Base-by-base conservation (phyloP, 2,888 invertebrate genomes). In the Clepsis dumicolana region DNA sequence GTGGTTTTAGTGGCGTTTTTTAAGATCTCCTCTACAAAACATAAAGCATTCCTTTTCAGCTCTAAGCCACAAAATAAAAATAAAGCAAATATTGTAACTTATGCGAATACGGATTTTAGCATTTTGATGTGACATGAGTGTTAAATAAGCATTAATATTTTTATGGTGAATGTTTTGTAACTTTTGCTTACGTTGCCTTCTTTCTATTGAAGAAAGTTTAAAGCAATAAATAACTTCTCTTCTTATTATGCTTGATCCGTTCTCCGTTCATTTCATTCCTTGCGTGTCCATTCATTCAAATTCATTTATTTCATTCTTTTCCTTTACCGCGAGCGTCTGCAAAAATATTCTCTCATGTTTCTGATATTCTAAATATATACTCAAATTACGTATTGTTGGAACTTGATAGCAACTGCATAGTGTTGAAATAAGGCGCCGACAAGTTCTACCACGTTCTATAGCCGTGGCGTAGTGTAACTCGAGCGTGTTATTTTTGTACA, bases 251-350 rank as follows among this genome's bases (percentile, higher is more conserved):
- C n/a, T 29, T 29, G 29, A 25, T 50, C 18, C 4, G 16, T 63
- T 53, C 38, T 38, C 21, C 16, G 4, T 59, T 57, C 35, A 24
- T 35, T 48, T 41, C 29, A 29, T 27, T 14, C 25, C 18, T 25
- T 41, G n/a, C n/a, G n/a, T n/a, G n/a, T 29, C 3, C 27, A 41
- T n/a, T 41, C 24, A 41, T n/a, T n/a, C 38, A 14, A 4, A 24
- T 35, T n/a, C 35, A n/a, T 38, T 4, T n/a, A 2, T 2, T 48
- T 56, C 59, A 27, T 59, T 38, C 57, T 35, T 59, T 53, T 52
- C 50, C 50, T 38, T 18, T 59, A 52, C 71, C 73, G 75, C 62
- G 64, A 72, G 75, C 74, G 74, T 75, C 76, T 72, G 64, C 72
- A 54, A 69, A 68, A 72, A 63, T 62, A 48, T 61, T 65, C 50